A percentile compares a stretch with the other conserved stretches of the same genome.
Evolutionary conservation across 2,797 vertebrate species (phyloP).

Genomic region (Phoebastria nigripes): DNA sequence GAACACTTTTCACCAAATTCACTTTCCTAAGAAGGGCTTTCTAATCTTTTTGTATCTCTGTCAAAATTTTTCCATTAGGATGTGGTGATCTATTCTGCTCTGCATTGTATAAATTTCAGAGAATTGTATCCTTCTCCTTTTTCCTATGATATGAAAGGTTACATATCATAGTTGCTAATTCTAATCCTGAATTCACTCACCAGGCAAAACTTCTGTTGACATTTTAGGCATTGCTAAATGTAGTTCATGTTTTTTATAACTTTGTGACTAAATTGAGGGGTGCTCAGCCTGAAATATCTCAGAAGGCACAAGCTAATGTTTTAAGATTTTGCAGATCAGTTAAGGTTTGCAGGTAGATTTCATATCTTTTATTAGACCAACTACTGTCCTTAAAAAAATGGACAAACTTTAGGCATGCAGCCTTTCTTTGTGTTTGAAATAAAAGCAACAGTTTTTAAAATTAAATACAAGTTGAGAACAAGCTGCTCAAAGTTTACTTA

Average conservation of each 20-base stretch:
- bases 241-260: not conserved
- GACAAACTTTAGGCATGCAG: not conserved
- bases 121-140: not conserved
- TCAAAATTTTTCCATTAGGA: not conserved
- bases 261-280: not conserved
- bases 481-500: not conserved
- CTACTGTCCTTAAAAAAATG: not conserved
- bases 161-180: not conserved
- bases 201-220: not conserved
- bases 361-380: not conserved
- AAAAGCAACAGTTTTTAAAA: not conserved
- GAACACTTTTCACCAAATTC: not conserved
- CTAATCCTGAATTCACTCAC: not conserved
- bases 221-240: not conserved
- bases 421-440: not conserved
- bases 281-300: not conserved
- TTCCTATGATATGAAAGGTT: not conserved
- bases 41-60: not conserved
- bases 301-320: not conserved
- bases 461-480: not conserved
- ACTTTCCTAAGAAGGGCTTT: not conserved
- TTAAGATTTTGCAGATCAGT: not conserved
- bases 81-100: not conserved
- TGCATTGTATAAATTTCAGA: not conserved
- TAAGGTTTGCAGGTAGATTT: not conserved